Evolutionary conservation across 1,140 invertebrate species (phyloP), one percentile per base, ranked within the genome.

Genomic region (Aphaenogaster ashmeadi): DNA sequence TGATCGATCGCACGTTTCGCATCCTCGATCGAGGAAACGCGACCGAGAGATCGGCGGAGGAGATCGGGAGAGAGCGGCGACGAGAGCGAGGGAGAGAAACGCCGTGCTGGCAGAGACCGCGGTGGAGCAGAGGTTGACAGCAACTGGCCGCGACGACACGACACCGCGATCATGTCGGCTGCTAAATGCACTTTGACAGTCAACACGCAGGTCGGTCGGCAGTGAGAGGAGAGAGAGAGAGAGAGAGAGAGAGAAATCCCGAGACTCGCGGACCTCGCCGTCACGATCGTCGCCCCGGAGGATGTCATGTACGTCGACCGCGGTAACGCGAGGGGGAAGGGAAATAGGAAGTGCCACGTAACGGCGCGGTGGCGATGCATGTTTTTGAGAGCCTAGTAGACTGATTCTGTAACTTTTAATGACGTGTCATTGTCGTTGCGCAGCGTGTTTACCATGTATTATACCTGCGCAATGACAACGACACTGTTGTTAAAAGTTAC

Each of bases 131-230:
- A 36, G 41, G 38, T 75, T 84, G 80, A 74, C 54, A 60, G 7
- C 67, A 60, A 27, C 54, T 74, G 21, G 52, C 9, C 27, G 56
- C 41, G 15, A 72, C 50, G 6, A 52, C 47, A 67, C 47, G 18
- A 18, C 33, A 33, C n/a, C 27, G 33, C 41, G 69, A 83, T 50
- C 18, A 84, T 84, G 69, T 84, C 80, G 80, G 41, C 80, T 84
- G 69, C 69, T 75, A 75, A 84, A 50, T 62, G 18, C 69, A 84
- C 27, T 62, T 75, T 75, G 69, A 74, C 69, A 38, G 56, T 84
- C 58, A 18, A 62, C 27, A 58, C 21, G 41, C 38, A 62, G 11
- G 3, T 71, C 27, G 21, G 4, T 4, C 15, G 66, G 15, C 62
- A 44, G 47, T 81, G 27, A 75, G 21, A 36, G 21, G n/a, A 69